A percentile compares a stretch with the other conserved stretches of the same genome.
Evolutionary conservation across 2,888 invertebrate species (phyloP).

Genomic region (Acanthoscelides obtectus): DNA sequence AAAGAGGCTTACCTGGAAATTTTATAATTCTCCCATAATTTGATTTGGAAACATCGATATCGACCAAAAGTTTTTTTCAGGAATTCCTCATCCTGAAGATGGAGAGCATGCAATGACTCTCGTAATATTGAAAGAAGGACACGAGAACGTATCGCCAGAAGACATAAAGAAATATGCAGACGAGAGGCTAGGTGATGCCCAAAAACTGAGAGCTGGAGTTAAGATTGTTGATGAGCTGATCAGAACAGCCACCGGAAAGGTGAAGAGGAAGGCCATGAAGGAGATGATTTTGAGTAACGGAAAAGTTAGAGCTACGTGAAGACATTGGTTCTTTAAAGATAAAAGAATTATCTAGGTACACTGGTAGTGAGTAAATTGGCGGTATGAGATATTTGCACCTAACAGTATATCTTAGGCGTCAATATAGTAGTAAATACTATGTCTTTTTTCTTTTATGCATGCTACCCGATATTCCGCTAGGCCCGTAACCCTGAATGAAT

Average conservation of each 20-base stretch:
- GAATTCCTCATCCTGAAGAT: conserved; percentile 60
- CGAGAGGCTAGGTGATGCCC: conserved; percentile 14
- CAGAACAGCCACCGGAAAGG: conserved; percentile 18
- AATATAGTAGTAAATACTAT: not conserved
- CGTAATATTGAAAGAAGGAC: conserved; percentile 14
- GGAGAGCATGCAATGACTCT: conserved; percentile 61
- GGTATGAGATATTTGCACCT: not conserved
- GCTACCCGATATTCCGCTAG: not conserved
- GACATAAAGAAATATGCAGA: conserved; percentile 43
- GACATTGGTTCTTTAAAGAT: too few relatives aligned
- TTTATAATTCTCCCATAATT: too few relatives aligned
- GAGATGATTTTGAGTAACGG: not conserved
- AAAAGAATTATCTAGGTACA: too few relatives aligned
- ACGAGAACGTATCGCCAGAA: conserved; percentile 31
- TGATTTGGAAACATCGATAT: too few relatives aligned
- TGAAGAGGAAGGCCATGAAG: conserved; percentile 4
- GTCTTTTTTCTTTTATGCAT: not conserved
- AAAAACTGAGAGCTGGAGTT: conserved; percentile 18
- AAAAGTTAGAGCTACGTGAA: not conserved
- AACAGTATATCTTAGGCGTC: not conserved
- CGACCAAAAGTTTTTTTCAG: too few relatives aligned
- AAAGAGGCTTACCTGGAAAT: too few relatives aligned
- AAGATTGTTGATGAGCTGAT: conserved; percentile 13
- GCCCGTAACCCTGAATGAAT: too few relatives aligned
- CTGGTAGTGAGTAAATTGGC: not conserved